Evolutionary conservation across 2,888 invertebrate genomes (phyloP), one percentile per base, ranked within the genome.

Genomic region (Xestia ashworthii): DNA sequence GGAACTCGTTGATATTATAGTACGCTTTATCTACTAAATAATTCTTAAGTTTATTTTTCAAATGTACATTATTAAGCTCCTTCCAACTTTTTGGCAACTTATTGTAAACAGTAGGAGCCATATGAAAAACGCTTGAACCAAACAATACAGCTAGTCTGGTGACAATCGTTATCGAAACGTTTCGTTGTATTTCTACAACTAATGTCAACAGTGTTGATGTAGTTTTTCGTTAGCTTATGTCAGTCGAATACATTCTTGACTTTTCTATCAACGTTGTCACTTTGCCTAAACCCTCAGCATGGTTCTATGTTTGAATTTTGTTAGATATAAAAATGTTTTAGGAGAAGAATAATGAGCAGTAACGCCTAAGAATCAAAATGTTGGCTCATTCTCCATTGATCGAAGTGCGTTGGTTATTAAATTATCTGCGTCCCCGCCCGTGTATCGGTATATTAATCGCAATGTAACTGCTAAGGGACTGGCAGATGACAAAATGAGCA

Each of bases 391-490:
- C 41, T 68, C 73, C 46, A 80, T 84, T 78, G 81, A 79, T 65
- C 32, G 74, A 55, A 69, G 66, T 71, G 71, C 77, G 62, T 85
- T 74, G 80, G 82, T 89, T 89, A 87, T 89, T 88, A 85, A 86
- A 82, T 83, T 87, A 89, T 89, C 88, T 85, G 71, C 72, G 84
- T 82, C 77, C 69, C 74, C 46, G 71, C 80, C 71, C 74, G 55
- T 74, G 78, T 87, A 83, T 79, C 68, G 71, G 53, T 75, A 87
- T 89, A 87, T 90, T 90, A 91, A 90, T 90, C 88, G 89, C 82
- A 65, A 88, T 82, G 67, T 82, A 77, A 86, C 84, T 88, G 82
- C 81, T 84, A 66, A 79, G 85, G 78, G 85, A 84, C 75, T 78
- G 81, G 72, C 71, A 81, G 85, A 83, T 76, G 84, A 80, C 83